phyloP scores from a whole-genome alignment of 2,888 invertebrate species.

The Luperina nickerlii region DNA sequence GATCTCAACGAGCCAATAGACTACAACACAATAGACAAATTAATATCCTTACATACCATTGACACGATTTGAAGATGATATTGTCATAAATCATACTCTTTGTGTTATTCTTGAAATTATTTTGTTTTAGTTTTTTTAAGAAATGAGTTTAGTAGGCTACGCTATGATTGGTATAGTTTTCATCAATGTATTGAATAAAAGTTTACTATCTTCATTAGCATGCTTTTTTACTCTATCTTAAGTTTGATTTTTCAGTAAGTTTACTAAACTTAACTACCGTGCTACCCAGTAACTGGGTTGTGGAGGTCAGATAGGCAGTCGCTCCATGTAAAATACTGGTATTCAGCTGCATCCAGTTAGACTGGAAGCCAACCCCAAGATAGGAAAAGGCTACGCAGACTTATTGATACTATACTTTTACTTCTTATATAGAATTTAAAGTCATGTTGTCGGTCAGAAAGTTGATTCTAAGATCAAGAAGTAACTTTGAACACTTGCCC shows the following conservation, averaged over 20 bases:
- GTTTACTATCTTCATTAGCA: not conserved
- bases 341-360: not conserved
- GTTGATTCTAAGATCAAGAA: not conserved
- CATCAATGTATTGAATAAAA: not conserved
- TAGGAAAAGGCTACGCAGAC: not conserved
- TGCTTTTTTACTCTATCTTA: not conserved
- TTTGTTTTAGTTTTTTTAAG: not conserved
- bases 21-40: slow-evolving; percentile 49
- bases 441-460: not conserved
- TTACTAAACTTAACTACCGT: not conserved
- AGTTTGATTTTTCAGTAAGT: not conserved
- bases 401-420: not conserved
- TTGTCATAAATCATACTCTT: slow-evolving; percentile 19
- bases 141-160: not conserved
- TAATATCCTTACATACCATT: slow-evolving; percentile 48
- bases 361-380: not conserved
- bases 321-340: not conserved
- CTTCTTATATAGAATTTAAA: not conserved
- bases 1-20: slow-evolving; percentile 53
- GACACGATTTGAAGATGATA: slow-evolving; percentile 26
- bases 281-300: not conserved
- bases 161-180: not conserved
- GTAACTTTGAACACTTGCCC: not conserved
- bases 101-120: not conserved
- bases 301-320: not conserved